A percentile compares a stretch with the other conserved stretches of the same genome.
phyloP scores from a whole-genome alignment of 1,140 invertebrate genomes.

The Oedothorax gibbosus region DNA sequence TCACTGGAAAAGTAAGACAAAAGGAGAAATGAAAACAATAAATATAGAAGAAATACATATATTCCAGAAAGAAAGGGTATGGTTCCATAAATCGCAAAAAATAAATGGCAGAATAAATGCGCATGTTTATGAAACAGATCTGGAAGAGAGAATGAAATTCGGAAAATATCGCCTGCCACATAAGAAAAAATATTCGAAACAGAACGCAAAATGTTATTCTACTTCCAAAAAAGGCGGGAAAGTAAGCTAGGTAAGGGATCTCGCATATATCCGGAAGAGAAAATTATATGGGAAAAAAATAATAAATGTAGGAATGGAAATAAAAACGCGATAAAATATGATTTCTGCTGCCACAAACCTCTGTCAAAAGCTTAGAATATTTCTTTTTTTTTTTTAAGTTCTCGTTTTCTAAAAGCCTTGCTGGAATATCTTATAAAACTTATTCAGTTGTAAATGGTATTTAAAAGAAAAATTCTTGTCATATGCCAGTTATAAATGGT shows the following conservation, averaged over 20 bases:
- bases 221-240: not conserved
- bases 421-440: too few species aligned
- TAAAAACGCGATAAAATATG: slow-evolving; percentile 51
- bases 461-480: too few species aligned
- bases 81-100: slow-evolving; percentile 35
- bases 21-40: not conserved
- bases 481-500: too few species aligned
- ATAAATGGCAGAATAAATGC: slow-evolving; percentile 57
- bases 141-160: slow-evolving; percentile 54
- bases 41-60: slow-evolving; percentile 45
- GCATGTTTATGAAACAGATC: slow-evolving; percentile 59
- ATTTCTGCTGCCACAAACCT: slow-evolving; percentile 53
- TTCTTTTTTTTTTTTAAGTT: slow-evolving; percentile 39
- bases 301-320: slow-evolving; percentile 1
- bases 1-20: not conserved
- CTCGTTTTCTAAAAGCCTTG: not conserved
- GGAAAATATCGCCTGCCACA: slow-evolving; percentile 53
- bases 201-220: slow-evolving; percentile 36
- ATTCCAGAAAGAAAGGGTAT: slow-evolving; percentile 1
- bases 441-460: too few species aligned
- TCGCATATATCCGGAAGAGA: slow-evolving; percentile 33
- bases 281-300: slow-evolving; percentile 20
- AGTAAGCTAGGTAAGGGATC: slow-evolving; percentile 35
- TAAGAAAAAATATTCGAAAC: slow-evolving; percentile 20
- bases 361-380: slow-evolving; percentile 23